Conservation (phyloP, 2,113 vertebrate genomes). For the Scytalopus superciliaris region DNA sequence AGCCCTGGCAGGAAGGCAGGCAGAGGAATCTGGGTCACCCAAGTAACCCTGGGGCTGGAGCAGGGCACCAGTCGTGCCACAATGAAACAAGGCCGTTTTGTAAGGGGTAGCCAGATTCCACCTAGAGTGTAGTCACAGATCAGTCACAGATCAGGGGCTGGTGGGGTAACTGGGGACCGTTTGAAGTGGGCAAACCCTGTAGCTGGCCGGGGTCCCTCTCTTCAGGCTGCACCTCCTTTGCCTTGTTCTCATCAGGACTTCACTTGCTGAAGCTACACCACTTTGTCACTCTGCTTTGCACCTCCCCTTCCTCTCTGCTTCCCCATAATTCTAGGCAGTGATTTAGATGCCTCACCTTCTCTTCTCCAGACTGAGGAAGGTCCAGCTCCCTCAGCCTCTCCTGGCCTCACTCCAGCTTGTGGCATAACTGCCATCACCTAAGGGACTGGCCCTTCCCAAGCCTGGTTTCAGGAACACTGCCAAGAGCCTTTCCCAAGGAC, state of each 20-base stretch:
- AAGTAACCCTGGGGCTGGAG: background rate
- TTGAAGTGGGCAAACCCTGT: background rate
- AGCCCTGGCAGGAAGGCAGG: background rate
- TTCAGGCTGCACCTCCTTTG: background rate
- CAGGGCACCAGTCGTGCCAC: background rate
- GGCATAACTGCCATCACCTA: rapidly evolving
- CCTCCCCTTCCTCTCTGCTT: background rate
- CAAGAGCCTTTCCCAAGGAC: background rate
- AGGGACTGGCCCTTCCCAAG: background rate
- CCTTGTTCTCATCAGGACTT: background rate
- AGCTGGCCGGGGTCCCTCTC: background rate
- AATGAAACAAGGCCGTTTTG: background rate
- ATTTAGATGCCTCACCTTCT: background rate
- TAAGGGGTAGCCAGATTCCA: background rate
- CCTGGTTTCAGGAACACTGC: background rate
- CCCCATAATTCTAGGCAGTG: rapidly evolving
- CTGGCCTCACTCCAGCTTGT: rapidly evolving
- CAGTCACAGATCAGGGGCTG: rapidly evolving
- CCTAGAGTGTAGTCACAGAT: background rate
- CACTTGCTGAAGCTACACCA: background rate
- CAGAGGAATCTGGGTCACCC: background rate
- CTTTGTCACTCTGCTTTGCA: background rate
- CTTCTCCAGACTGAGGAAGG: background rate
- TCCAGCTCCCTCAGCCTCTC: background rate
- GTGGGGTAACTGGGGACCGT: rapidly evolving